These are phyloP conservation scores for Macrosteles quadrilineatus DNA, from an alignment of 1,140 invertebrate species.

Conservation along the genomic window DNA sequence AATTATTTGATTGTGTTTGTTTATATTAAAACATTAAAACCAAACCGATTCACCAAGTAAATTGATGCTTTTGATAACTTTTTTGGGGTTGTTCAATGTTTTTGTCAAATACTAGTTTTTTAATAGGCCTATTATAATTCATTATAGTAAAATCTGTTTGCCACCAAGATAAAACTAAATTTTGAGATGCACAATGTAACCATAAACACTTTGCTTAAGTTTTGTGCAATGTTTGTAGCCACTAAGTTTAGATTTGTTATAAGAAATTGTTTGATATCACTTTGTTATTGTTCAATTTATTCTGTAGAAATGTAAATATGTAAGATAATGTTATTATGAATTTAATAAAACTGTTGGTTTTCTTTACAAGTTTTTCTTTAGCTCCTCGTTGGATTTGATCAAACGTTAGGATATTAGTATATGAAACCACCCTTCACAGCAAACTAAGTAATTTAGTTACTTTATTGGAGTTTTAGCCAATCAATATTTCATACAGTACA, in stretches of 20 bases:
- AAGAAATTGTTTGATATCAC: conserved; percentile 35
- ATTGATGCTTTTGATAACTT: no score
- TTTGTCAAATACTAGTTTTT: no score
- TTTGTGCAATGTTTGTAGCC: no score
- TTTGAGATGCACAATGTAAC: no score
- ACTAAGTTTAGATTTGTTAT: conserved; percentile 32
- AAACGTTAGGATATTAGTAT: background rate
- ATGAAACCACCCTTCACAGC: background rate
- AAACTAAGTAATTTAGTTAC: background rate
- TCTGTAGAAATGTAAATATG: conserved; percentile 38
- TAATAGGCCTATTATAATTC: no score
- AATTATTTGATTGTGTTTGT: no score
- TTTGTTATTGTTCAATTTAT: conserved; percentile 32
- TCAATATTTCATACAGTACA: background rate
- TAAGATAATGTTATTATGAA: conserved; percentile 20
- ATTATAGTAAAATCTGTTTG: no score
- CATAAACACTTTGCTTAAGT: no score
- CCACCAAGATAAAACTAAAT: no score
- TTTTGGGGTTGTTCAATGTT: no score
- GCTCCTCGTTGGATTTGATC: background rate
- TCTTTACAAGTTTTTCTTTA: conserved; percentile 35
- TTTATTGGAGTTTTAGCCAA: background rate
- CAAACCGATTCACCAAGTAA: no score
- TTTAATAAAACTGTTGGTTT: conserved; percentile 31
- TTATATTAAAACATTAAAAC: no score